phyloP scores from a whole-genome alignment of 2,797 vertebrate genomes.

The Schizopygopsis pylzovi region DNA sequence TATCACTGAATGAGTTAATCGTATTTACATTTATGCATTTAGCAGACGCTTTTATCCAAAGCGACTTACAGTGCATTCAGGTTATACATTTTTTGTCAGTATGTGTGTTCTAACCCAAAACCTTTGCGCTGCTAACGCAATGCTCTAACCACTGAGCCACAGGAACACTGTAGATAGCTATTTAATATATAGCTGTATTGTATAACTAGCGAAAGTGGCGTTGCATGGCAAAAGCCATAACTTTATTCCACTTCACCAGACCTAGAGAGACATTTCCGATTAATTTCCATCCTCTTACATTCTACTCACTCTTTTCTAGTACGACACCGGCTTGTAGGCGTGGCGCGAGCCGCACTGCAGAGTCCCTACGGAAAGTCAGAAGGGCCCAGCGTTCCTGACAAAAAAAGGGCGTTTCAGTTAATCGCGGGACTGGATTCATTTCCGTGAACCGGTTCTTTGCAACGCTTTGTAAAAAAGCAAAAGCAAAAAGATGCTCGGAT shows the following conservation, averaged over 20 bases:
- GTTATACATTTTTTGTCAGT: too few species aligned
- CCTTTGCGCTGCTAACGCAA: too few species aligned
- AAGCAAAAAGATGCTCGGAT: background rate
- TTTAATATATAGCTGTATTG: background rate
- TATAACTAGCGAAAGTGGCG: background rate
- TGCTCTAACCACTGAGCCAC: too few species aligned
- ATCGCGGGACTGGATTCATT: background rate
- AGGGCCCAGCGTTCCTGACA: slow-evolving; percentile 68
- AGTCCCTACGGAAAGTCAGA: slow-evolving; percentile 90
- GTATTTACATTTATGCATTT: background rate
- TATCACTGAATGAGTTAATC: background rate
- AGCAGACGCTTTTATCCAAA: too few species aligned
- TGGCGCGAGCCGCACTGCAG: slow-evolving; percentile 96
- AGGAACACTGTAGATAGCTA: too few species aligned
- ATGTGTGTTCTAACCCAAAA: too few species aligned
- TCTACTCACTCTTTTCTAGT: slow-evolving; percentile 60
- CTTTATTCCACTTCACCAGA: background rate
- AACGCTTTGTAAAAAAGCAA: background rate
- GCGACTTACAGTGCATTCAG: too few species aligned
- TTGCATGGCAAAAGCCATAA: background rate
- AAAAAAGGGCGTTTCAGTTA: slow-evolving; percentile 51
- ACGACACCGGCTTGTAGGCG: slow-evolving; percentile 87
- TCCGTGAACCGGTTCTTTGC: background rate
- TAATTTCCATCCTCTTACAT: background rate
- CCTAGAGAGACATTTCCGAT: background rate